A percentile compares a stretch with the other conserved stretches of the same genome.
These are phyloP conservation scores for Conistra vaccinii DNA, from an alignment of 2,888 invertebrate genomes.

Conservation along the genomic window DNA sequence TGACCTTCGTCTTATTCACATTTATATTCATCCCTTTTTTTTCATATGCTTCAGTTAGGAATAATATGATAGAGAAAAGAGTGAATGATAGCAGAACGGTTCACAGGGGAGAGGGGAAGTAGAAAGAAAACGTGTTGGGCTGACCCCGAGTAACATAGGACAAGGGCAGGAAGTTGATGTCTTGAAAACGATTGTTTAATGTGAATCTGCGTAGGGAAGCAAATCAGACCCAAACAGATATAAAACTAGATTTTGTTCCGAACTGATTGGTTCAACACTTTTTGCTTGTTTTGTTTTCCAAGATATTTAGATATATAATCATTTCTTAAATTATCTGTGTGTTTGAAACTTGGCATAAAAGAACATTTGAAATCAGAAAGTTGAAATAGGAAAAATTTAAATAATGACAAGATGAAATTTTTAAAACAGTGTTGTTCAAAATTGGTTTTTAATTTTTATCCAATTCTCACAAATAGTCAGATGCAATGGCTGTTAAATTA, in stretches of 20 bases:
- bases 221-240: background rate
- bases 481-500: slow-evolving; percentile 53
- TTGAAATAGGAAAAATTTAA: background rate
- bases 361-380: slow-evolving; percentile 23
- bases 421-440: slow-evolving; percentile 32
- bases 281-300: background rate
- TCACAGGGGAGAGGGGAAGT: too few relatives aligned
- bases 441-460: slow-evolving; percentile 48
- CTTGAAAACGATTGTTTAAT: background rate
- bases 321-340: background rate
- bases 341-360: background rate
- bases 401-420: slow-evolving; percentile 33
- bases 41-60: too few relatives aligned
- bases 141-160: too few relatives aligned
- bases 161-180: too few relatives aligned
- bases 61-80: too few relatives aligned
- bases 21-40: too few relatives aligned
- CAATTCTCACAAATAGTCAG: slow-evolving; percentile 38
- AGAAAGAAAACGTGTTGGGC: too few relatives aligned
- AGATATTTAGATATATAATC: background rate
- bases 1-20: too few relatives aligned
- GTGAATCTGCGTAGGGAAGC: background rate
- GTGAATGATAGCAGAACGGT: too few relatives aligned
- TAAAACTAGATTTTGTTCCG: background rate
- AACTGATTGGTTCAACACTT: background rate